Percentiles rank a stretch among this genome's conserved stretches.
These are phyloP conservation scores for Brachionus asplanchnoidis DNA, from an alignment of 1,140 invertebrate species.

Conservation along the genomic window DNA sequence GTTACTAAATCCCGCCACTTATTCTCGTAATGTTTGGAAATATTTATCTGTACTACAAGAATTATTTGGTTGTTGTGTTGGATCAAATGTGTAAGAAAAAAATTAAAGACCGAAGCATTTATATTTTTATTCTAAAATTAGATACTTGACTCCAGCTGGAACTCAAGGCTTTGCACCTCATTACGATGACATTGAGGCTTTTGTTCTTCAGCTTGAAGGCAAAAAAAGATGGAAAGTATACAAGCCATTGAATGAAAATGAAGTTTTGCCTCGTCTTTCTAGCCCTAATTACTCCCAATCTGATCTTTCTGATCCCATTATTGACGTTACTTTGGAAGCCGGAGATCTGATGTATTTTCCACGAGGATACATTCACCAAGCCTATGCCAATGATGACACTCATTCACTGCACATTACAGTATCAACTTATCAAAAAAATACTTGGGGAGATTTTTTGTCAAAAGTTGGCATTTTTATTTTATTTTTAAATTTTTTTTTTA, in stretches of 20 bases:
- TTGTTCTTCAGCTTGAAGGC: constrained; percentile 90
- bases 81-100: constrained; percentile 71
- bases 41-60: constrained; percentile 77
- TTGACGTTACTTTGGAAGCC: constrained; percentile 73
- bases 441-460: constrained; percentile 75
- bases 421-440: constrained; percentile 82
- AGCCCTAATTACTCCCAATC: constrained; percentile 71
- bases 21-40: constrained; percentile 63
- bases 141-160: constrained; percentile 85
- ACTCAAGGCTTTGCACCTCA: constrained; percentile 96
- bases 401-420: constrained; percentile 89
- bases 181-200: constrained; percentile 95
- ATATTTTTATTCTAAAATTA: constrained; percentile 37
- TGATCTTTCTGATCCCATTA: constrained; percentile 71
- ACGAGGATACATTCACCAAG: constrained; percentile 84
- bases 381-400: constrained; percentile 65
- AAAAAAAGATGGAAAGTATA: constrained; percentile 90
- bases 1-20: constrained; percentile 87
- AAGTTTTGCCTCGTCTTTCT: constrained; percentile 71
- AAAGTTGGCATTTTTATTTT: background rate
- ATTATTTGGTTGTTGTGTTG: constrained; percentile 84
- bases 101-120: background rate
- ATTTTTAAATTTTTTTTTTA: background rate
- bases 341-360: constrained; percentile 87
- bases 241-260: constrained; percentile 57